A percentile compares a stretch with the other conserved stretches of the same genome.
phyloP scores from a whole-genome alignment of 2,888 invertebrate species.

The Agrenia bidenticulata region DNA sequence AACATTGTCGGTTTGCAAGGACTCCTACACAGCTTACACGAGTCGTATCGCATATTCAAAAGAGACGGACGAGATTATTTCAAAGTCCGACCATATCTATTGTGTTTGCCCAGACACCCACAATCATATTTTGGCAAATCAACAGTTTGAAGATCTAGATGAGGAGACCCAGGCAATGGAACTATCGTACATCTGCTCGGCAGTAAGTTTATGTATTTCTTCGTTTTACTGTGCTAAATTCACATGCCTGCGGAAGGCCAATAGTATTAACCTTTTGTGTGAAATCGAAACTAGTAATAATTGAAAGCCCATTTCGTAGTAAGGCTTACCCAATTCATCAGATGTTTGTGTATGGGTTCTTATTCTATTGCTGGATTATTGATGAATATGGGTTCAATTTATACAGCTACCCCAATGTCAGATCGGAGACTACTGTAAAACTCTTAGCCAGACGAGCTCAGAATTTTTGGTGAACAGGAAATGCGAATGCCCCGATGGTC shows the following conservation, averaged over 20 bases:
- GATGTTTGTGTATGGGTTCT: too few relatives aligned
- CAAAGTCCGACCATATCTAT: slow-evolving; percentile 49
- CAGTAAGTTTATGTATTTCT: slow-evolving; percentile 36
- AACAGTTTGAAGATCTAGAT: slow-evolving; percentile 50
- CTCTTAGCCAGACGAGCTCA: slow-evolving; percentile 42
- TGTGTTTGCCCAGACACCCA: slow-evolving; percentile 52
- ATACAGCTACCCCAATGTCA: slow-evolving; percentile 25
- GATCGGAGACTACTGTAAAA: slow-evolving; percentile 51
- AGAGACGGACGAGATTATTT: slow-evolving; percentile 46
- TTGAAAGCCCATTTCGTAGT: too few relatives aligned
- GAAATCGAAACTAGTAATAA: too few relatives aligned
- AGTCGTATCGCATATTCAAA: slow-evolving; percentile 50
- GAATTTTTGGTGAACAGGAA: slow-evolving; percentile 53
- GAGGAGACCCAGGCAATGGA: slow-evolving; percentile 49
- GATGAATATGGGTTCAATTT: too few relatives aligned
- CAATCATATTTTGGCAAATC: slow-evolving; percentile 49
- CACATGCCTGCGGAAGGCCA: too few relatives aligned
- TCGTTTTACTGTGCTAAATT: too few relatives aligned
- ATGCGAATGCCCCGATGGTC: slow-evolving; percentile 50
- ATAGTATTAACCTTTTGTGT: too few relatives aligned
- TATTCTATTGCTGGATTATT: too few relatives aligned
- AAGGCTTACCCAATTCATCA: too few relatives aligned
- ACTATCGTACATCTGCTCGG: slow-evolving; percentile 50
- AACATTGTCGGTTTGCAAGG: slow-evolving; percentile 41
- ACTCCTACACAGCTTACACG: slow-evolving; percentile 46